Base-by-base conservation (phyloP, 2,888 invertebrate species). In the Hydraecia micacea region DNA sequence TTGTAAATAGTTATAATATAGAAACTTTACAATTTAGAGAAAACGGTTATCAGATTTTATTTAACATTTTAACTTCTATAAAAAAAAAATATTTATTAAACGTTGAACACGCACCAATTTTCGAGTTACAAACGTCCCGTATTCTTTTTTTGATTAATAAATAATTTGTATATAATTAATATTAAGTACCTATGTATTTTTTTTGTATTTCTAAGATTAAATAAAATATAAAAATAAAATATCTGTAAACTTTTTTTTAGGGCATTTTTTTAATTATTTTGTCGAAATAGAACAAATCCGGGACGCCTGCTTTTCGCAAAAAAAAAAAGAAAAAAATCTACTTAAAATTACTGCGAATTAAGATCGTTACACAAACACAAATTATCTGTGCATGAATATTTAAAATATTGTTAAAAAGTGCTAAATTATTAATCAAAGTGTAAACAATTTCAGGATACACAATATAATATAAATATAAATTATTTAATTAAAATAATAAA, bases 371-470 rank as follows among this genome's bases (percentile, higher is more conserved):
- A 85, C 75, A 82, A 83, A 77, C 83, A 84, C 72, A 86, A 81
- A 66, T 79, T 67, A 79, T 80, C 84, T 80, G 89, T 88, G 88
- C 89, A 88, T 73, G 80, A 82, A 85, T 75, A 83, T 83, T 85
- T 79, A 83, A 86, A 87, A 87, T 74, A 83, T 77, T 78, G 49
- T 80, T 74, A 81, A 77, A 84, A 87, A 85, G 88, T 87, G 87
- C 85, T 81, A 88, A 87, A 87, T 87, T 74, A 88, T 79, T 86
- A 69, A 71, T 81, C 80, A 86, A 80, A 73, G 78, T 86, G 79
- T 89, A 85, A 80, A 88, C 74, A 25, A 67, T 78, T 84, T 85
- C 74, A 73, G 67, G 60, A 67, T 82, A 81, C 81, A 76, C 78
- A 87, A 80, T 81, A 78, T n/a, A 77, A 71, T 83, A 75, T 79